These are phyloP conservation scores for Drosophila affinis DNA, from an alignment of 2,888 invertebrate genomes.

Conservation along the genomic window DNA sequence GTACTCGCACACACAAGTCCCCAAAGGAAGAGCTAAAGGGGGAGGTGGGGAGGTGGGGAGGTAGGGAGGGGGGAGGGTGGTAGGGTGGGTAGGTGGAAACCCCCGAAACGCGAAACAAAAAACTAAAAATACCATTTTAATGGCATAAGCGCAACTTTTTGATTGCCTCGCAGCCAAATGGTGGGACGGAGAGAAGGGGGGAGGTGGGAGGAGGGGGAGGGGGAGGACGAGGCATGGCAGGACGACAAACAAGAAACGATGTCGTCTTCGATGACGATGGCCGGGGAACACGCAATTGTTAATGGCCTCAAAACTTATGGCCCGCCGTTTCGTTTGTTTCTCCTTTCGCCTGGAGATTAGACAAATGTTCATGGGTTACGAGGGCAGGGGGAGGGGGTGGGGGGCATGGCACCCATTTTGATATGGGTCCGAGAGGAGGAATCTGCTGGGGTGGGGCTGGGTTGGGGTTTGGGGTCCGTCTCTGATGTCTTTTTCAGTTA, in stretches of 20 bases:
- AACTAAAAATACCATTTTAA: conserved; percentile 65
- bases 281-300: conserved; percentile 42
- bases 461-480: neutral
- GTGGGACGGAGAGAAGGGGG: conserved; percentile 1
- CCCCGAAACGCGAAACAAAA: conserved; percentile 23
- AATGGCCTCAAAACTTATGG: conserved; percentile 43
- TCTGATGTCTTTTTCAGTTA: conserved; percentile 22
- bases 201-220: conserved; percentile 16
- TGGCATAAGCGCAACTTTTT: conserved; percentile 65
- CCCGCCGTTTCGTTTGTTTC: conserved; percentile 22
- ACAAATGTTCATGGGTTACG: conserved; percentile 12
- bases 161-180: conserved; percentile 52
- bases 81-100: neutral
- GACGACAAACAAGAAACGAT: conserved; percentile 26
- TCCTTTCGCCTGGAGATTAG: conserved; percentile 25
- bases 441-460: neutral
- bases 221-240: neutral
- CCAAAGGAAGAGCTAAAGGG: neutral
- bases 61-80: too few species aligned
- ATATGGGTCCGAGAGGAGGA: conserved; percentile 23
- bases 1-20: neutral
- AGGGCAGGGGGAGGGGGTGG: too few species aligned
- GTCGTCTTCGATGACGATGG: conserved; percentile 45
- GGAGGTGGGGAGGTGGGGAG: too few species aligned
- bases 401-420: too few species aligned